Conservation (phyloP, 2,888 invertebrate genomes). For the Eutolmus rufibarbis region DNA sequence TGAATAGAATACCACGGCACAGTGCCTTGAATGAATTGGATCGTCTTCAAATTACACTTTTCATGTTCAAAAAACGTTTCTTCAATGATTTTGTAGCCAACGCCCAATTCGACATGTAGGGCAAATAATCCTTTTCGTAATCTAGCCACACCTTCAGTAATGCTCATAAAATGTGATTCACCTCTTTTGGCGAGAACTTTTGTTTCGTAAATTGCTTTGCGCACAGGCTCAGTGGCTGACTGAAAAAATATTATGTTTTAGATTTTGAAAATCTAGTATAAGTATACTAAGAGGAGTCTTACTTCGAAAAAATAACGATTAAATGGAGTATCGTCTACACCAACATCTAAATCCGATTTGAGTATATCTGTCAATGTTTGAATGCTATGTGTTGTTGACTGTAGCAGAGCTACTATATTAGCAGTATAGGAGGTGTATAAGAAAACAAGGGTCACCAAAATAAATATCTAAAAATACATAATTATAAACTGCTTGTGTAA, state of each 20-base stretch:
- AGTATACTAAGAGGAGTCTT: background rate
- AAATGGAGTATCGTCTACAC: constrained; percentile 70
- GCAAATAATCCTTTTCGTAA: constrained; percentile 57
- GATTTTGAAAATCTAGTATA: background rate
- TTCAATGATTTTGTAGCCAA: constrained; percentile 49
- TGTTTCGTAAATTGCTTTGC: constrained; percentile 64
- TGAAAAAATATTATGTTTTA: background rate
- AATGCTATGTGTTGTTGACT: constrained; percentile 72
- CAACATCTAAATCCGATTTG: constrained; percentile 69
- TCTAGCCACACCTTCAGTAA: constrained; percentile 64
- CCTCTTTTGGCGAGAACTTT: constrained; percentile 65
- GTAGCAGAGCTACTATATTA: constrained; percentile 71
- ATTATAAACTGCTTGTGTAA: background rate
- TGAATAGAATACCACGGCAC: constrained; percentile 57
- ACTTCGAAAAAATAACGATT: constrained; percentile 69
- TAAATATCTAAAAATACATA: constrained; percentile 63
- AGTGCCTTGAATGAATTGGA: constrained; percentile 55
- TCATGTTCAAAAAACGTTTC: constrained; percentile 52
- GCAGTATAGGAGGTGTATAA: constrained; percentile 75
- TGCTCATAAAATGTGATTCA: constrained; percentile 61
- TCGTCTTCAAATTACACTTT: constrained; percentile 52
- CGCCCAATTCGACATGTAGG: constrained; percentile 49
- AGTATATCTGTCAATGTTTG: constrained; percentile 68
- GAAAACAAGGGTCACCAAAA: constrained; percentile 67
- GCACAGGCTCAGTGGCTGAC: constrained; percentile 60